Percentiles rank a stretch among this genome's conserved stretches.
phyloP scores from a whole-genome alignment of 2,888 invertebrate genomes.

The Prosopocoilus inquinatus region DNA sequence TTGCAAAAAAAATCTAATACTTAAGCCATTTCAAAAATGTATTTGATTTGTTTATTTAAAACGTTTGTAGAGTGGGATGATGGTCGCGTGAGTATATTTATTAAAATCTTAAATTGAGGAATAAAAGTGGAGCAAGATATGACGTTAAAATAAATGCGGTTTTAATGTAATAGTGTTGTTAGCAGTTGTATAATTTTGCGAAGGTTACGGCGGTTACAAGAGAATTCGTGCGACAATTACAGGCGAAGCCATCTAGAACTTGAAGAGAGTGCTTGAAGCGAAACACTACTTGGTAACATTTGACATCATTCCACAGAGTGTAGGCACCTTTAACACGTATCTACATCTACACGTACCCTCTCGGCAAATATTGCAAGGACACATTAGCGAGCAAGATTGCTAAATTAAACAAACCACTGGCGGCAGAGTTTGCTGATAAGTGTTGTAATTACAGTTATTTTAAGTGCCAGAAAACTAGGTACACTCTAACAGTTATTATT shows the following conservation, averaged over 20 bases:
- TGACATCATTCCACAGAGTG: conserved; percentile 25
- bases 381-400: conserved; percentile 40
- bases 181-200: conserved; percentile 5
- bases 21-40: too few relatives aligned
- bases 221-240: conserved; percentile 26
- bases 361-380: conserved; percentile 40
- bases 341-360: conserved; percentile 35
- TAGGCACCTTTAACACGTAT: conserved; percentile 32
- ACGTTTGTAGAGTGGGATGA: too few relatives aligned
- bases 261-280: conserved; percentile 25
- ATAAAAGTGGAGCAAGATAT: too few relatives aligned
- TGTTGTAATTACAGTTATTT: conserved; percentile 37
- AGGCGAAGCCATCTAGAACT: conserved; percentile 31
- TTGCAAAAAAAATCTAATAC: too few relatives aligned
- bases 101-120: too few relatives aligned
- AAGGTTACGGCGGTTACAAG: conserved; percentile 11
- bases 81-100: too few relatives aligned
- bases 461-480: conserved; percentile 33
- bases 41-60: too few relatives aligned
- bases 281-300: conserved; percentile 26
- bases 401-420: conserved; percentile 46
- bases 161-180: background rate
- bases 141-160: background rate
- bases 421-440: conserved; percentile 40
- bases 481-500: conserved; percentile 26